These are phyloP conservation scores for Saccopteryx bilineata DNA, from an alignment of 2,113 vertebrate genomes.

Conservation along the genomic window DNA sequence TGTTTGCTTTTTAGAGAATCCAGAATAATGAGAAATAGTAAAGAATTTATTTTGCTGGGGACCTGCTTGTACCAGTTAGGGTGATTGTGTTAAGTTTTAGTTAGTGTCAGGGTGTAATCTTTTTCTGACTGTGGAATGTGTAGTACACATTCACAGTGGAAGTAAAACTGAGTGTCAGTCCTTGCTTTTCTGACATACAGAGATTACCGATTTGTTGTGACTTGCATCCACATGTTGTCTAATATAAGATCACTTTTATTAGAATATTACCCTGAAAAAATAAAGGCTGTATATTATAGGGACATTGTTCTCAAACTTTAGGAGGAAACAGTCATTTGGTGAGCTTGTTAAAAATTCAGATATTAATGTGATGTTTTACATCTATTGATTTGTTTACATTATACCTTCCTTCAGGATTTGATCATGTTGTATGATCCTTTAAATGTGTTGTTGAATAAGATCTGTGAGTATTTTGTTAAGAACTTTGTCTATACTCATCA, in stretches of 20 bases:
- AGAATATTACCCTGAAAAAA: neutral
- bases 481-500: neutral
- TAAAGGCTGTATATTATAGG: neutral
- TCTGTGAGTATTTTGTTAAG: neutral
- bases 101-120: neutral
- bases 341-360: neutral
- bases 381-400: neutral
- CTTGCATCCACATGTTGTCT: neutral
- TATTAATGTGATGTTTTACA: neutral
- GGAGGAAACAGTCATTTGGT: neutral
- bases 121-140: neutral
- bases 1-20: neutral
- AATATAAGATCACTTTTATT: neutral
- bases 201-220: neutral
- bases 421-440: neutral
- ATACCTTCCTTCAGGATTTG: neutral
- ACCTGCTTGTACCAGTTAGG: neutral
- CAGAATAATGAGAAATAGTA: neutral
- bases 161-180: neutral
- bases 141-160: neutral
- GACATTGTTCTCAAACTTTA: neutral
- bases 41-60: neutral
- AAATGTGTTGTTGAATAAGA: neutral
- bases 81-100: neutral
- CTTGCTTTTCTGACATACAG: neutral